These are phyloP conservation scores for Aphidius ervi DNA, from an alignment of 1,140 invertebrate genomes.

Conservation along the genomic window DNA sequence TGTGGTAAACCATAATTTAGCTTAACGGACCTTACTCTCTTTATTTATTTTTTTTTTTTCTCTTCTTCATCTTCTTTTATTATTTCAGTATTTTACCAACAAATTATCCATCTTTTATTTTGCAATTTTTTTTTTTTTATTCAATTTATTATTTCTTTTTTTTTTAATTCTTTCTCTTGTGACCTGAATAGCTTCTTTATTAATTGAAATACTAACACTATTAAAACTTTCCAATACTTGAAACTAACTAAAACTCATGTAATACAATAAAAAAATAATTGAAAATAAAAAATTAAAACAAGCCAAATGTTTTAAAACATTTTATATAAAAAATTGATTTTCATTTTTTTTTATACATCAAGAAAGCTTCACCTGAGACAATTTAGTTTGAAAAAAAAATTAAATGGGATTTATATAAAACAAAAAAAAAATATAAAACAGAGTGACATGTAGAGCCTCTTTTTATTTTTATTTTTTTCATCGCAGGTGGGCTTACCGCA, in stretches of 20 bases:
- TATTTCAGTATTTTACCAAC: conserved; percentile 11
- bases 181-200: not conserved
- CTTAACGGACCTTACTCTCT: conserved; percentile 9
- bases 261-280: no score
- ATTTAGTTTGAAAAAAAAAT: no score
- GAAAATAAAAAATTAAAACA: not conserved
- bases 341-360: no score
- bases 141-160: no score
- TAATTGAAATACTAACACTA: conserved; percentile 5
- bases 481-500: conserved; percentile 16
- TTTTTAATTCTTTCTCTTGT: not conserved
- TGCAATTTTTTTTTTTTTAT: conserved; percentile 2
- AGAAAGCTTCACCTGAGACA: no score
- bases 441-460: not conserved
- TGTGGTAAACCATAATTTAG: conserved; percentile 21
- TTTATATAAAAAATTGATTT: no score
- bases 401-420: not conserved
- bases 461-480: not conserved
- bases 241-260: no score
- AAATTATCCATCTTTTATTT: conserved; percentile 14
- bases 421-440: conserved; percentile 6
- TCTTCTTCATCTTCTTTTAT: not conserved
- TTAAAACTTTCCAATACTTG: conserved; percentile 1
- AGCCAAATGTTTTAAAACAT: no score
- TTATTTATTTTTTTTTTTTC: no score